A percentile compares a stretch with the other conserved stretches of the same genome.
Conservation (phyloP, 2,113 vertebrate genomes). For the Caloenas nicobarica region DNA sequence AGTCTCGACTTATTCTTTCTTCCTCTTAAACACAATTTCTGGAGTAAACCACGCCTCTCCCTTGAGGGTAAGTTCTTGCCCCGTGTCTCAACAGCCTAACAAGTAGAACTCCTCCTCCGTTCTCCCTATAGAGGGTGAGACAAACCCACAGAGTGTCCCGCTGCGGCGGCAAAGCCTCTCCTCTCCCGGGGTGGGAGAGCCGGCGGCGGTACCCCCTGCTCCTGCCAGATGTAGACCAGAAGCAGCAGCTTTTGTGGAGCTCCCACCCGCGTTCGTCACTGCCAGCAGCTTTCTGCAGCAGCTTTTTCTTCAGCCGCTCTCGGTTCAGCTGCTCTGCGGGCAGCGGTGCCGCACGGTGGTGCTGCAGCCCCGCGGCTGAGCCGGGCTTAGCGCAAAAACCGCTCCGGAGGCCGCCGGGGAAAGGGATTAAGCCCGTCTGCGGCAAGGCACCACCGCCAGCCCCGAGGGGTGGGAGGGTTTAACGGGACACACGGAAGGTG, state of each 20-base stretch:
- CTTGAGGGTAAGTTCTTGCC: accelerated
- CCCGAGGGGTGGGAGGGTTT: too few relatives aligned
- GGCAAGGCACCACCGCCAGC: too few relatives aligned
- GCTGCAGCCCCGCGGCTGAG: not conserved
- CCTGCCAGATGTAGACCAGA: too few relatives aligned
- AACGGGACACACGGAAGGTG: not conserved
- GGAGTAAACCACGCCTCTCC: not conserved
- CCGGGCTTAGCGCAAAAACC: too few relatives aligned
- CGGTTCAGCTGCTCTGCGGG: not conserved
- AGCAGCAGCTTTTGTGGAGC: too few relatives aligned
- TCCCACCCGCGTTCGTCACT: too few relatives aligned
- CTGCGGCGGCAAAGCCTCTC: not conserved
- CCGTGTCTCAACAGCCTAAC: accelerated
- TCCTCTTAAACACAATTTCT: accelerated
- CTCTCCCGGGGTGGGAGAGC: not conserved
- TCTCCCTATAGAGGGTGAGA: too few relatives aligned
- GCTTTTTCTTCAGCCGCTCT: not conserved
- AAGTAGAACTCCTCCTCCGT: not conserved
- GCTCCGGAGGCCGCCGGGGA: too few relatives aligned
- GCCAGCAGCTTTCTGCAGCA: not conserved
- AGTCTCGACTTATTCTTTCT: not conserved
- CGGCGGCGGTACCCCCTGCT: not conserved
- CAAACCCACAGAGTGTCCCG: not conserved
- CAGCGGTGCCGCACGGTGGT: not conserved
- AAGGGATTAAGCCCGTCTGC: too few relatives aligned